Conservation (phyloP, 2,113 vertebrate species). For the Myxocyprinus asiaticus region DNA sequence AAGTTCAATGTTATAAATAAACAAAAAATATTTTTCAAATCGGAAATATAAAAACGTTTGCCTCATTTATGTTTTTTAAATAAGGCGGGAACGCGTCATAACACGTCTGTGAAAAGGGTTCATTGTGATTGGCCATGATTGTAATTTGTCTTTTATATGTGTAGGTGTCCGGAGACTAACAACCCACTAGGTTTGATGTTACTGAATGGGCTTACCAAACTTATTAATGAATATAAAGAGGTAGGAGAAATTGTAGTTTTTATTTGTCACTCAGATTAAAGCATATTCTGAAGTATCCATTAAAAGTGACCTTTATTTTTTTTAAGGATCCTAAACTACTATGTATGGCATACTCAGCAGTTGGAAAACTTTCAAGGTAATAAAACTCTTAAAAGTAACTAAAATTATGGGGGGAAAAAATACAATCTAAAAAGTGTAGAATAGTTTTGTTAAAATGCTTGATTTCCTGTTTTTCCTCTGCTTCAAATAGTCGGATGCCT, state of each 20-base stretch:
- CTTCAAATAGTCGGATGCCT: slow-evolving; percentile 86
- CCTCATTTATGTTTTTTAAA: too few relatives aligned
- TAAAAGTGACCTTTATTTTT: slow-evolving; percentile 11
- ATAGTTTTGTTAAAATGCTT: neutral
- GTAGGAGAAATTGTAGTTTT: slow-evolving; percentile 67
- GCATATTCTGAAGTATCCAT: neutral
- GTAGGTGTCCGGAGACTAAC: slow-evolving; percentile 94
- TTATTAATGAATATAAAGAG: slow-evolving; percentile 98
- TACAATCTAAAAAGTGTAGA: neutral
- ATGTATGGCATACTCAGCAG: slow-evolving; percentile 94
- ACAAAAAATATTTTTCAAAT: too few relatives aligned
- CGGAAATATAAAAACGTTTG: too few relatives aligned
- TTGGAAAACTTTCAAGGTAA: slow-evolving; percentile 96
- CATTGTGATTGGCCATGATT: too few relatives aligned
- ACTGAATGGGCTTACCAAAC: slow-evolving; percentile 97
- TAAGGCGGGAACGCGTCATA: too few relatives aligned
- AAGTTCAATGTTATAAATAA: too few relatives aligned
- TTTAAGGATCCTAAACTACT: slow-evolving; percentile 92
- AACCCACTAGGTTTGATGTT: slow-evolving; percentile 97
- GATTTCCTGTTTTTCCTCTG: slow-evolving; percentile 21
- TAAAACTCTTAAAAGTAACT: neutral
- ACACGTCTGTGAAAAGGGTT: too few relatives aligned
- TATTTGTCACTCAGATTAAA: neutral
- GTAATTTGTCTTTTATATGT: neutral
- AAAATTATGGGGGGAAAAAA: neutral